Base-by-base conservation (phyloP, 2,888 invertebrate species). In the Cryptophagus acutangulus region DNA sequence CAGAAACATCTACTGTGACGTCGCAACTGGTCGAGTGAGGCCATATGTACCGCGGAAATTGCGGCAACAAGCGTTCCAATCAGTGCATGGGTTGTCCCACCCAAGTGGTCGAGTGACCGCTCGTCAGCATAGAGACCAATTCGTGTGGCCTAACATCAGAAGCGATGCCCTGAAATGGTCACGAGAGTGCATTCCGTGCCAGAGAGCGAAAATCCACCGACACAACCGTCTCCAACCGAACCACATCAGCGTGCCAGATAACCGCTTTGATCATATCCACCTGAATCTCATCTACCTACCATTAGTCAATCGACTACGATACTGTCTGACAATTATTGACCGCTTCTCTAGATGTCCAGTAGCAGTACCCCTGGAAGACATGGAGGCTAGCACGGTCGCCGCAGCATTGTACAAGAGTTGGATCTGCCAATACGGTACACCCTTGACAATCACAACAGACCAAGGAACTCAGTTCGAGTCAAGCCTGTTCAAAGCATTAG, bases 111-210 rank as follows among this genome's bases (percentile, higher is more conserved):
- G 49, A 2, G 48, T 51, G 0, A 59, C 59, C 1, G 36, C 37
- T 1, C 55, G 52, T n/a, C 25, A 68, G 1, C 49, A 70, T 0
- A 33, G 59, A 0, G 30, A 62, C 15, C 51, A 63, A 0, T 70
- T 55, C 29, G 61, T 69, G 0, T 69, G 68, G 68, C 66, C 65
- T 1, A 51, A 51, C 1, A 54, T 70, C 0, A 54, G 59, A 1
- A 46, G 41, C 3, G 65, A 70, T 52, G 3, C 62, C 59, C 38
- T 55, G 56, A 3, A 58, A 58, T 65, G 63, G 61, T 38, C 52
- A 1, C 40, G 46, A 34, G 29, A 40, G 8, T 65, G 65, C 17
- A 9, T 47, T 2, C 26, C 41, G 1, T 69, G 68, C 28, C 69
- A 70, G 36, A 45, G 48, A 2, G 25, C 48, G 0, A 70, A 70